Percentiles rank a stretch among this genome's conserved stretches.
Evolutionary conservation across 1,140 invertebrate species (phyloP).

Genomic region (Mycetomoellerius zeteki): DNA sequence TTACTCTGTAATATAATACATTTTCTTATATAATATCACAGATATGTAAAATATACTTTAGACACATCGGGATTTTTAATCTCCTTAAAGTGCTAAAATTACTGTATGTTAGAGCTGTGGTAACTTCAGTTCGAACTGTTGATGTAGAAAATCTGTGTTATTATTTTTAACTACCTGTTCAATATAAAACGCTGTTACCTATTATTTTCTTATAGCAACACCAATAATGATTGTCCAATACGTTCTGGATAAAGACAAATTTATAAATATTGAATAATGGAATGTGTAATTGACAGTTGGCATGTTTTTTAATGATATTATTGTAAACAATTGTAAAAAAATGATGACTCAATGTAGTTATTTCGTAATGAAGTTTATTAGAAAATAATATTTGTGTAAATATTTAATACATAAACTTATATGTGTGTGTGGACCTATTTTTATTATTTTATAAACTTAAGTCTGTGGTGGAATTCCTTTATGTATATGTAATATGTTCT

Average conservation of each 20-base stretch:
- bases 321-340: constrained; percentile 82
- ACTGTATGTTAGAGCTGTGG: constrained; percentile 50
- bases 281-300: constrained; percentile 71
- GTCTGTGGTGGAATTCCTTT: background rate
- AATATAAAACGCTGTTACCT: constrained; percentile 63
- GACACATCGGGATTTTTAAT: constrained; percentile 55
- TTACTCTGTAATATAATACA: constrained; percentile 62
- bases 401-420: constrained; percentile 74
- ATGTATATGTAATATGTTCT: background rate
- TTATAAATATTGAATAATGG: constrained; percentile 69
- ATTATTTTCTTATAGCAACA: constrained; percentile 67
- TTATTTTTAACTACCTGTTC: constrained; percentile 70
- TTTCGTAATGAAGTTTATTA: constrained; percentile 82
- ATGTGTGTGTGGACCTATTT: constrained; percentile 54
- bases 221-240: constrained; percentile 60
- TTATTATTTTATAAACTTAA: constrained; percentile 78
- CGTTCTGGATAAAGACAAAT: constrained; percentile 64
- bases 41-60: constrained; percentile 62
- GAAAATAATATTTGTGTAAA: constrained; percentile 80
- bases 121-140: constrained; percentile 64
- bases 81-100: constrained; percentile 39
- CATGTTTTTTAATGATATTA: constrained; percentile 79
- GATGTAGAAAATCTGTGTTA: constrained; percentile 69
- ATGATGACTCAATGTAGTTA: constrained; percentile 78
- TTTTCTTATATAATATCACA: constrained; percentile 61